Base-by-base conservation (phyloP, 2,113 vertebrate species). In the Myotis brandtii region DNA sequence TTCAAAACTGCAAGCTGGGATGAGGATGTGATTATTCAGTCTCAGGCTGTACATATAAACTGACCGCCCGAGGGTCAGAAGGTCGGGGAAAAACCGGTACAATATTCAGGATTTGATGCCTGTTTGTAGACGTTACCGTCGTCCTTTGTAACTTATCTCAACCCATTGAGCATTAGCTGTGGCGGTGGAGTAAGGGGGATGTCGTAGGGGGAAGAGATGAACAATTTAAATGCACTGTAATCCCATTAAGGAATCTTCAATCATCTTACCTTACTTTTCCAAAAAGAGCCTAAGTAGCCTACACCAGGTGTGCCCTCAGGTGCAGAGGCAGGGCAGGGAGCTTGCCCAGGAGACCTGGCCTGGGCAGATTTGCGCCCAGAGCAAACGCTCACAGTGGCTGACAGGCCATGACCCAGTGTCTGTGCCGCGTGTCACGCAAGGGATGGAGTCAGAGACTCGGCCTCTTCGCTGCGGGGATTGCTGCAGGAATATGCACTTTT, bases 311-410 rank as follows among this genome's bases (percentile, higher is more conserved):
- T 76, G 30, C 25, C 86, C 96, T 97, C 84, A 27, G 54, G 12
- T 46, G 43, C 23, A 40, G 20, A 81, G 34, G 59, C 52, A 3
- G 7, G 54, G 20, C 67, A 82, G 80, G 66, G 25, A 95, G 14
- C 73, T 70, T 59, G 93, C 48, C 50, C 30, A 5, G 88, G 62
- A 93, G 73, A 96, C 52, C 95, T 92, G 25, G 37, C 88, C 27
- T 90, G 52, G 67, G 83, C 95, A 93, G 64, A 88, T 91, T 96
- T 92, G 88, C 97, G 62, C 83, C 83, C 90, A 2, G 32, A 92
- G 86, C 34, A 46, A 83, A 96, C 75, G 9, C 97, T 97, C 97
- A 91, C 73, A 95, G 94, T 94, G 93, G 72, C 96, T 96, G 86
- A 83, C 79, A 97, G 69, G 96, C 90, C 69, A 69, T 95, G 93